phyloP scores from a whole-genome alignment of 2,797 vertebrate species.

The Notoglanidium macrostoma region DNA sequence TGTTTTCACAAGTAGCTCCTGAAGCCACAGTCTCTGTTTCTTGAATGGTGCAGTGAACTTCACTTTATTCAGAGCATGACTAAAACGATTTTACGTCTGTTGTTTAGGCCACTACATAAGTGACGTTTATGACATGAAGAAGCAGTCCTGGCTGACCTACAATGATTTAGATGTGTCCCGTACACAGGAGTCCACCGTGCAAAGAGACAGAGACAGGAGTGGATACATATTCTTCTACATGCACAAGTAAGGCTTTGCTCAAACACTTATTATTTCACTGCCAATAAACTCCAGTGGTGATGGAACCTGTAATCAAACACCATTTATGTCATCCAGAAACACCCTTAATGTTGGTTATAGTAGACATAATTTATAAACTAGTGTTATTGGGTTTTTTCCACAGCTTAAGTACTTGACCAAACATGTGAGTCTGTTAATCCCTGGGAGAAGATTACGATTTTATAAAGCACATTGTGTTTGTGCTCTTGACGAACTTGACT shows the following conservation, averaged over 20 bases:
- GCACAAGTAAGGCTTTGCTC: conserved; percentile 85
- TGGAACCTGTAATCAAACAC: background rate
- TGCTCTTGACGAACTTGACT: background rate
- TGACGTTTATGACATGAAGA: conserved; percentile 96
- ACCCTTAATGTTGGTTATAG: background rate
- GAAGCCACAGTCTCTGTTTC: background rate
- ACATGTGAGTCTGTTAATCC: background rate
- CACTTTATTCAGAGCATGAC: background rate
- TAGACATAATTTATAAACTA: background rate
- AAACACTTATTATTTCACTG: background rate
- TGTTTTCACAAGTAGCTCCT: background rate
- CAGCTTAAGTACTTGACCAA: background rate
- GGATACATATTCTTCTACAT: conserved; percentile 99
- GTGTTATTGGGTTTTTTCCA: background rate
- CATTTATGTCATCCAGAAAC: background rate
- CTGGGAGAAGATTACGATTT: background rate
- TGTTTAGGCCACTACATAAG: conserved; percentile 95
- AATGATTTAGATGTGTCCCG: conserved; percentile 95
- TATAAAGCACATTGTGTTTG: background rate
- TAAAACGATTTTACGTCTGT: background rate
- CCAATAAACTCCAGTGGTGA: background rate
- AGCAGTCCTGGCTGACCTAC: conserved; percentile 96
- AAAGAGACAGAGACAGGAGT: conserved; percentile 90
- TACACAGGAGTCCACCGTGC: conserved; percentile 89
- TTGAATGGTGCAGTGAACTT: background rate